Evolutionary conservation across 1,140 invertebrate species (phyloP), one percentile per base, ranked within the genome.

Genomic region (Danaus melanippus): DNA sequence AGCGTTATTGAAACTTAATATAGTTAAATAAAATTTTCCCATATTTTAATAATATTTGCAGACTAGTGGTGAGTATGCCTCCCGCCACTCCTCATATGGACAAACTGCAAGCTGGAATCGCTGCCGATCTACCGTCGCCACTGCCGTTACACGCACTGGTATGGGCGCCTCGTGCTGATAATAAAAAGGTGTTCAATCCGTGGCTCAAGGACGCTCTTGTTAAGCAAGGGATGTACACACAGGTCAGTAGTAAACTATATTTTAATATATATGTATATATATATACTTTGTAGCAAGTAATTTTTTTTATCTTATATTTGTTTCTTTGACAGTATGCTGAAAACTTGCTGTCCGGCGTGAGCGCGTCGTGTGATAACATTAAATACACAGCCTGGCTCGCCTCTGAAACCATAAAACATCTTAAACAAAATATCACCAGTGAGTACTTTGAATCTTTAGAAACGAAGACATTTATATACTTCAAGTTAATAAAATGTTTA

Each of bases 71-170:
- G 45, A 84, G 81, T 61, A 83, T 98, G 72, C 96, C 97, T 4
- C 96, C 97, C 0, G 97, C 96, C 0, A 93, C 94, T 1, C 90
- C 92, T 8, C 96, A 95, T 69, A 92, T 98, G 81, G 94, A 96
- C 71, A 90, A 92, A 43, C 84, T 97, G 44, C 91, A 92, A 60
- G 77, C 89, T 1, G 89, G 90, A 8, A 89, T 91, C 60, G 84
- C 87, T 2, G 81, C 78, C 0, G 75, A 78, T 1, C 55, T 86
- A 42, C 69, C 81, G 0, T 71, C 78, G 60, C 84, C 62, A 53
- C 60, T 61, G 76, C 89, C 89, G 54, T 74, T 90, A 9, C 89
- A 90, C 69, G 88, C 89, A 0, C 62, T 90, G 1, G 61, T 90
- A 0, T 90, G 89, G 91, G 74, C 88, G 46, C 91, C 94, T 15